Percentiles rank a stretch among this genome's conserved stretches.
phyloP scores from a whole-genome alignment of 1,140 invertebrate species.

The Caenorhabditis briggsae region DNA sequence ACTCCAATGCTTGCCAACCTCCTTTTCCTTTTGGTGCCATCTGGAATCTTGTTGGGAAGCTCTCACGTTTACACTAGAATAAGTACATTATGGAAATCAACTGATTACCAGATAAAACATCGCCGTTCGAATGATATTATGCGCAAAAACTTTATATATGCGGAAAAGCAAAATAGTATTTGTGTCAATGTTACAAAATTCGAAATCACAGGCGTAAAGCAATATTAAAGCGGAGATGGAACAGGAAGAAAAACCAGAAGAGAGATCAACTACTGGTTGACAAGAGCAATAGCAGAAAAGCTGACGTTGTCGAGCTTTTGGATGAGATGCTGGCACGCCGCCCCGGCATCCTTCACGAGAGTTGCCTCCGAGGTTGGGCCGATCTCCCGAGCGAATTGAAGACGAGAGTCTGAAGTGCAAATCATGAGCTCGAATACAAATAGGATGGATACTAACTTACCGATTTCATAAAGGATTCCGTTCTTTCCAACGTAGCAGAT shows the following conservation, averaged over 20 bases:
- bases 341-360: slow-evolving; percentile 63
- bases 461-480: slow-evolving; percentile 65
- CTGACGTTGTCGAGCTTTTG: slow-evolving; percentile 62
- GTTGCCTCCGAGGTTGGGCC: slow-evolving; percentile 60
- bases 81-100: slow-evolving; percentile 36
- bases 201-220: slow-evolving; percentile 51
- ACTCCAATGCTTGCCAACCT: slow-evolving; percentile 64
- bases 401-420: slow-evolving; percentile 58
- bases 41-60: background rate
- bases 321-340: slow-evolving; percentile 62
- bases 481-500: slow-evolving; percentile 66
- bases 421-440: background rate
- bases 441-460: slow-evolving; percentile 12
- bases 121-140: background rate
- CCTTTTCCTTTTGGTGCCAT: slow-evolving; percentile 50
- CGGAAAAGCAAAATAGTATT: background rate
- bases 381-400: slow-evolving; percentile 63
- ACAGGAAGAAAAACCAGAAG: background rate
- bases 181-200: background rate
- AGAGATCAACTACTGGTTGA: slow-evolving; percentile 46
- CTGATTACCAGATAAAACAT: slow-evolving; percentile 16
- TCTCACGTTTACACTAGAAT: background rate
- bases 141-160: background rate
- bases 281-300: slow-evolving; percentile 65
- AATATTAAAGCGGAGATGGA: background rate